Base-by-base conservation (phyloP, 2,888 invertebrate species). In the Drosophila quinaria region DNA sequence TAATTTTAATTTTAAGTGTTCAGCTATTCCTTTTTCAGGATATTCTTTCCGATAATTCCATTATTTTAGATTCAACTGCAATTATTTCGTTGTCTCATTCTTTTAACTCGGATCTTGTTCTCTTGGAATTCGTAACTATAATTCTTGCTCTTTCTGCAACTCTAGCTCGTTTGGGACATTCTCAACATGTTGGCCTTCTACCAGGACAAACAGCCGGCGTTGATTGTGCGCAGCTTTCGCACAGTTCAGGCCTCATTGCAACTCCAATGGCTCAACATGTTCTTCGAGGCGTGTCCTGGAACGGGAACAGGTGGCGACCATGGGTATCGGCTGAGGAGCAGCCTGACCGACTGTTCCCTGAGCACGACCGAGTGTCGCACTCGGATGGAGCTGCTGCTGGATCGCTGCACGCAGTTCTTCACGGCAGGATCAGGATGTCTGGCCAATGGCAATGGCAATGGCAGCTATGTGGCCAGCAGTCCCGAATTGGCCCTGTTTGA, bases 331-430 rank as follows among this genome's bases (percentile, higher is more conserved):
- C 78, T 91, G 31, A 52, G 68, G 2, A 59, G 54, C 46, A 52
- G 72, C 1, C 66, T 91, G 13, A 46, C 85, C 0, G 88, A 91
- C 54, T 91, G 91, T 6, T 68, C 81, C 0, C 80, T 93, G 3
- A 90, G 89, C 8, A 64, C 78, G 2, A 67, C 90, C 0, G 93
- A 93, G 69, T 87, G 91, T 4, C 90, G 90, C 68, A 92, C 91
- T 3, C 86, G 93, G 5, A 89, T 93, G 52, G 92, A 92, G 37
- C 80, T 93, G 47, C 83, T 93, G 0, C 80, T 92, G 9, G 93
- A 93, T 82, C 91, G 92, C 6, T 86, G 91, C 61, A 87, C 90
- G 0, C 93, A 93, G 55, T 93, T 92, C 75, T 91, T 92, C n/a
- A 91, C 91, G n/a, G 76, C 74, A 0, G 70, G 81, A 25, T 25